These are phyloP conservation scores for Drosophila trapezifrons DNA, from an alignment of 1,140 invertebrate species.

Conservation along the genomic window DNA sequence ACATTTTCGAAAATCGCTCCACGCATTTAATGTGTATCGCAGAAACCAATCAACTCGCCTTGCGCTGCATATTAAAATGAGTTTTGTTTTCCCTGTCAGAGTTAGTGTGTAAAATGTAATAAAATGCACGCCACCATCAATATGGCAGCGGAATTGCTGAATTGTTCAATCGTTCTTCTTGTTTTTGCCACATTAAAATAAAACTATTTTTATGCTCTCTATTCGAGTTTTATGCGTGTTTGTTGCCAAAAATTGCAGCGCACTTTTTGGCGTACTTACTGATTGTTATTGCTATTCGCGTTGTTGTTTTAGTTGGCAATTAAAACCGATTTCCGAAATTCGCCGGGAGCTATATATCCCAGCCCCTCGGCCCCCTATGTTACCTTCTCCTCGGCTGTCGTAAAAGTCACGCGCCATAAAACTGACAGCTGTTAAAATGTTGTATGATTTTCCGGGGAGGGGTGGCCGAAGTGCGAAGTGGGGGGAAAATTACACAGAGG, in stretches of 20 bases:
- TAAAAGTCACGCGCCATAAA: conserved; percentile 81
- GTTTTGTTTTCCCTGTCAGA: conserved; percentile 16
- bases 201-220: conserved; percentile 55
- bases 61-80: conserved; percentile 51
- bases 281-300: conserved; percentile 66
- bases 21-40: conserved; percentile 43
- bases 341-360: conserved; percentile 34
- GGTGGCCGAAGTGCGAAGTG: conserved; percentile 12
- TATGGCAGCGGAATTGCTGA: conserved; percentile 40
- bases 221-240: conserved; percentile 41
- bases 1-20: conserved; percentile 51
- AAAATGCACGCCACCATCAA: conserved; percentile 65
- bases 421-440: conserved; percentile 81
- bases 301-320: conserved; percentile 77
- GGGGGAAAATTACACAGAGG: neutral
- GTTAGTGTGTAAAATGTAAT: conserved; percentile 53
- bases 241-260: conserved; percentile 53
- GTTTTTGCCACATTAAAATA: conserved; percentile 45
- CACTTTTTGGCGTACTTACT: conserved; percentile 56
- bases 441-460: conserved; percentile 22
- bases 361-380: too few relatives aligned
- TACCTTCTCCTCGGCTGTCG: conserved; percentile 60
- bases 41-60: conserved; percentile 63
- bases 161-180: neutral
- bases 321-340: conserved; percentile 79